Evolutionary conservation across 2,888 invertebrate genomes (phyloP), one percentile per base, ranked within the genome.

Genomic region (Eulithis prunata): DNA sequence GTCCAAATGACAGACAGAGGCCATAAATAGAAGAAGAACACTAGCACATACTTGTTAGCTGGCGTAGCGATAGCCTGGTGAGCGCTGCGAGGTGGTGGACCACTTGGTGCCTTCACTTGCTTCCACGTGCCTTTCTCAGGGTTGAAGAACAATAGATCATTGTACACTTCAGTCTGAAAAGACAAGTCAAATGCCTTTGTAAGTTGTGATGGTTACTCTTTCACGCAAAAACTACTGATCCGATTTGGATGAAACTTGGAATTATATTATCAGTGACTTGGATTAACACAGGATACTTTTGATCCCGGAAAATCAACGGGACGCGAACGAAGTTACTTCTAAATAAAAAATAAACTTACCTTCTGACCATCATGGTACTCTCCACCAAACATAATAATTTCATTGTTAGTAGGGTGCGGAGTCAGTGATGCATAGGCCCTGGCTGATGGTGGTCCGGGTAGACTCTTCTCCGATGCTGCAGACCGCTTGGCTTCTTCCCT

Each of bases 361-460:
- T 96, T 97, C 80, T 96, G 95, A 0, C 98, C 98, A 89, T 98
- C 96, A 81, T 96, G 97, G 80, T 96, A 98, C 90, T 99, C 98
- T 53, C 99, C 99, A 0, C 98, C 98, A 88, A 97, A 97, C 84
- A 99, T 89, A 68, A 98, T 96, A 1, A 98, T 89, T 83, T 98
- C 98, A 79, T 98, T 97, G 69, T 96, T 96, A 13, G 78, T 89
- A 0, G 98, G 98, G 85, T 98, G 97, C 0, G 97, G 90, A 7
- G 96, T 95, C 47, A 98, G 90, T 0, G 96, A 94, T 72, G 97
- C 97, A 85, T 97, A 97, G 2, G 97, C 95, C 78, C 98, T 94
- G 13, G 96, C 93, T 0, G 95, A 94, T 0, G 97, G 97, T 4
- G 95, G 93, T 3, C 93, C 90, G 0, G 95, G 89, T 1, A 94